Conservation (phyloP, 2,113 vertebrate genomes). For the Marmota flaviventris region DNA sequence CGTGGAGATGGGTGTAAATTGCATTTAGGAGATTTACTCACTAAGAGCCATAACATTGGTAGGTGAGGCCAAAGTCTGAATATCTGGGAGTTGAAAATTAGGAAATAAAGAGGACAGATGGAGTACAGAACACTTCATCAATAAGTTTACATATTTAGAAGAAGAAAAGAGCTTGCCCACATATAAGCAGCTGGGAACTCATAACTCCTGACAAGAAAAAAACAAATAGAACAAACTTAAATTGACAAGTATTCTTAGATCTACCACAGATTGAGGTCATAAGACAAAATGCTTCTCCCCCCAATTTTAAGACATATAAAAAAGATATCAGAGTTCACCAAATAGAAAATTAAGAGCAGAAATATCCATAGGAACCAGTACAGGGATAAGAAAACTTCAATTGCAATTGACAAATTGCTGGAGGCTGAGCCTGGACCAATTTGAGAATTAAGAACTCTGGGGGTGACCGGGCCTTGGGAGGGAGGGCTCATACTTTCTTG, state of each 20-base stretch:
- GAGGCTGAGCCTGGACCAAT: background rate
- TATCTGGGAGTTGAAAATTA: background rate
- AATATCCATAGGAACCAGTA: background rate
- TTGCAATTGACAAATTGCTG: background rate
- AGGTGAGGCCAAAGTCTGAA: background rate
- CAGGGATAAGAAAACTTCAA: background rate
- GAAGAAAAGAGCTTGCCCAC: background rate
- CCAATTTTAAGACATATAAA: background rate
- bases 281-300: background rate
- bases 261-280: background rate
- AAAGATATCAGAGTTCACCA: background rate
- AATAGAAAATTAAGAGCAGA: background rate
- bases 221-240: background rate
- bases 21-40: background rate
- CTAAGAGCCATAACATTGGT: background rate
- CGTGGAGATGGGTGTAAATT: background rate
- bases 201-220: background rate
- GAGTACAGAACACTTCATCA: background rate
- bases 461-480: background rate
- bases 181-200: background rate
- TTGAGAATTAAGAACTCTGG: background rate
- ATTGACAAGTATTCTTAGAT: background rate
- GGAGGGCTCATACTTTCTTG: background rate
- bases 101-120: background rate
- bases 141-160: background rate